phyloP scores from a whole-genome alignment of 2,797 vertebrate species.

The Lates japonicus region DNA sequence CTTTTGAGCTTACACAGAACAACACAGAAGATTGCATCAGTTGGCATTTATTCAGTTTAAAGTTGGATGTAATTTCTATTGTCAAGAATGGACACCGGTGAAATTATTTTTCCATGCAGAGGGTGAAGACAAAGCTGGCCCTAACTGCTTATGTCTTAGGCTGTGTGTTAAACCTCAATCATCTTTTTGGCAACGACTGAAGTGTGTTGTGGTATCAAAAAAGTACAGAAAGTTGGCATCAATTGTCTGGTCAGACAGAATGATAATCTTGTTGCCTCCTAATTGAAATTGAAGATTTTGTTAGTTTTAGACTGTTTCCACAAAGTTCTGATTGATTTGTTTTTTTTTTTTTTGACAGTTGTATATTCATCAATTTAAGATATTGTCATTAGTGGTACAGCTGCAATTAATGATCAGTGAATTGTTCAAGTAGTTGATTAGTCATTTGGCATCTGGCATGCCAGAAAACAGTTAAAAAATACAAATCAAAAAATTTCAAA shows the following conservation, averaged over 20 bases:
- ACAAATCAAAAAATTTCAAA: neutral
- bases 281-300: neutral
- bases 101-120: neutral
- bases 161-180: neutral
- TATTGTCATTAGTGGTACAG: neutral
- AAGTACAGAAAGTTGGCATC: neutral
- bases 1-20: slow-evolving; percentile 14
- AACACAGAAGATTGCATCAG: slow-evolving; percentile 3
- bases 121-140: slow-evolving; percentile 3
- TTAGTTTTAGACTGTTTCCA: neutral
- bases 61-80: neutral
- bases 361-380: neutral
- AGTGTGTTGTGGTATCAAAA: neutral
- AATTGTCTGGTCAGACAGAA: neutral
- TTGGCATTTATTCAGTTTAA: slow-evolving; percentile 3
- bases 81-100: neutral
- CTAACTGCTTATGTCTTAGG: neutral
- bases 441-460: neutral
- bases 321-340: neutral
- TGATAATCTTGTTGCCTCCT: neutral
- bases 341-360: neutral
- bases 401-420: neutral
- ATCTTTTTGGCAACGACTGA: neutral
- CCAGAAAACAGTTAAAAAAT: neutral
- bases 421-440: no score